These are phyloP conservation scores for Cyclargus thomasi DNA, from an alignment of 1,140 invertebrate genomes.

Conservation along the genomic window DNA sequence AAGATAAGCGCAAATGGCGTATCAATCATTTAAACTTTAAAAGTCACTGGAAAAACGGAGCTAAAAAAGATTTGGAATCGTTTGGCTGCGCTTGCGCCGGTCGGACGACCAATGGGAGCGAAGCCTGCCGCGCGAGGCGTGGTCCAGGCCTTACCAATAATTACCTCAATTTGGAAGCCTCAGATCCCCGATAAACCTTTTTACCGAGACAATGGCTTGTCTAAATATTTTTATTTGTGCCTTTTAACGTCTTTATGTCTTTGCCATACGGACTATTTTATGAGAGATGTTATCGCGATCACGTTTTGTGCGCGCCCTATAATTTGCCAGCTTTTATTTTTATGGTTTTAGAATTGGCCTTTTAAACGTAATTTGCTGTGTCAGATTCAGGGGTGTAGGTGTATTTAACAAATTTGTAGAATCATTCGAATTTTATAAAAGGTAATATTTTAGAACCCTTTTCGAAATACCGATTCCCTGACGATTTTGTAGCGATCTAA, in stretches of 20 bases:
- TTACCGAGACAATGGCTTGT: slow-evolving; percentile 35
- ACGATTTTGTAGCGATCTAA: not conserved
- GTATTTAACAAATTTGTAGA: slow-evolving; percentile 4
- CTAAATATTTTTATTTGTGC: slow-evolving; percentile 33
- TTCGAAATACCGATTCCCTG: no score
- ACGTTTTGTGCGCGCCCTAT: slow-evolving; percentile 19
- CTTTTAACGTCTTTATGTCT: slow-evolving; percentile 18
- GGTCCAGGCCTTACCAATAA: slow-evolving; percentile 28
- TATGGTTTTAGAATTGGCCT: slow-evolving; percentile 28
- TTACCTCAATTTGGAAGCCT: slow-evolving; percentile 27
- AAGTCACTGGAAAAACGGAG: slow-evolving; percentile 6
- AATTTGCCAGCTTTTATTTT: slow-evolving; percentile 30
- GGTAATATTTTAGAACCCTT: no score
- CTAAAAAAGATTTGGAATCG: slow-evolving; percentile 2
- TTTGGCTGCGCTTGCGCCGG: slow-evolving; percentile 11
- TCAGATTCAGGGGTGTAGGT: slow-evolving; percentile 15
- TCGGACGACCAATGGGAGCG: slow-evolving; percentile 2
- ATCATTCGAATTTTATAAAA: not conserved
- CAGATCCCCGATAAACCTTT: slow-evolving; percentile 31
- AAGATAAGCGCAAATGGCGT: slow-evolving; percentile 11
- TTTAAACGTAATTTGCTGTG: slow-evolving; percentile 20
- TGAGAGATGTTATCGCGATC: slow-evolving; percentile 22
- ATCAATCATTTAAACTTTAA: slow-evolving; percentile 15
- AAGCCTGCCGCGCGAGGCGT: slow-evolving; percentile 22
- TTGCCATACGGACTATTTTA: slow-evolving; percentile 19